Percentiles rank a stretch among this genome's conserved stretches.
These are phyloP conservation scores for Passer domesticus DNA, from an alignment of 2,113 vertebrate genomes.

Conservation along the genomic window DNA sequence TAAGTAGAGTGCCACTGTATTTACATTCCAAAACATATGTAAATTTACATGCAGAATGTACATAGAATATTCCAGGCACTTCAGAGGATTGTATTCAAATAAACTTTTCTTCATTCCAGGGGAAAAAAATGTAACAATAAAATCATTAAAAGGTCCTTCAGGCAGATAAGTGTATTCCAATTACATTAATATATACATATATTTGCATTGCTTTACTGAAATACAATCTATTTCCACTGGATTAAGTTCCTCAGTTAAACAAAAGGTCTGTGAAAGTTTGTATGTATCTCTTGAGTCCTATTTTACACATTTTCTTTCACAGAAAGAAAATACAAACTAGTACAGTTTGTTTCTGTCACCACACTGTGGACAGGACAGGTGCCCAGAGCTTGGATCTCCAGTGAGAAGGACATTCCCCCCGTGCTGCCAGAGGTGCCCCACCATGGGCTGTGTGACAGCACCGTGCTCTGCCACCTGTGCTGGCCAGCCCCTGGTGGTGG, in stretches of 20 bases:
- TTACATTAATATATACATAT: background rate
- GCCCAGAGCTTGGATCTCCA: background rate
- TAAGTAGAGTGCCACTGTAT: background rate
- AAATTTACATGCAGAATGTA: background rate
- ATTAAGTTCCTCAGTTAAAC: background rate
- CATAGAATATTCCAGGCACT: background rate
- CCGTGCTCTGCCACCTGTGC: accelerated
- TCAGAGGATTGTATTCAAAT: background rate
- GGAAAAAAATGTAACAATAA: background rate
- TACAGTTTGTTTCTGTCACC: background rate
- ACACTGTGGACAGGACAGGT: accelerated
- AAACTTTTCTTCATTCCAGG: background rate
- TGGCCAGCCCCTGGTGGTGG: background rate
- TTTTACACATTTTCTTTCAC: background rate
- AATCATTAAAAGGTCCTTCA: background rate
- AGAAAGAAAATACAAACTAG: background rate
- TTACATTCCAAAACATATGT: background rate
- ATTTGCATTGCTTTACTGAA: background rate
- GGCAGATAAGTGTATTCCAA: background rate
- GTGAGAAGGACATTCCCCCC: accelerated
- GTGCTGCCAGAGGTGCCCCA: background rate
- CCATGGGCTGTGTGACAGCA: accelerated
- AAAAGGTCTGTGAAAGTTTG: background rate
- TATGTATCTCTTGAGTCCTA: background rate
- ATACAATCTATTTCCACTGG: background rate